phyloP scores from a whole-genome alignment of 2,888 invertebrate genomes.

The Epicampocera succincta region DNA sequence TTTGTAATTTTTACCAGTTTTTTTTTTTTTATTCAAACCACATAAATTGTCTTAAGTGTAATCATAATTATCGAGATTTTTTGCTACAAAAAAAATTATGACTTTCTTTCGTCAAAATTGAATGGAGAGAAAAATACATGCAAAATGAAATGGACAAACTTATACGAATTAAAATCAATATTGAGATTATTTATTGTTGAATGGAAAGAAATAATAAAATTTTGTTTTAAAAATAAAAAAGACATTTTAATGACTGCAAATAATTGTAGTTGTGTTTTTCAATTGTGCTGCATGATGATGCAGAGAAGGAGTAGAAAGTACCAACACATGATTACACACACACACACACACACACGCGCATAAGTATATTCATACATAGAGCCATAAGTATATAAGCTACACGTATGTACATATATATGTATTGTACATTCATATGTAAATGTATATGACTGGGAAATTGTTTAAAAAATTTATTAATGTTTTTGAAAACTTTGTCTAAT shows the following conservation, averaged over 20 bases:
- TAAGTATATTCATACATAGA: no score
- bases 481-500: no score
- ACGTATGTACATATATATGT: no score
- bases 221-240: constrained; percentile 26
- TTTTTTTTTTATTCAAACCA: constrained; percentile 30
- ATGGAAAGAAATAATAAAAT: constrained; percentile 1
- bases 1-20: constrained; percentile 8
- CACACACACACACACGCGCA: no score
- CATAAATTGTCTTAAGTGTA: constrained; percentile 63
- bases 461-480: no score
- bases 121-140: neutral
- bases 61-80: constrained; percentile 61
- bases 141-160: neutral
- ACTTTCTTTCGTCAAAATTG: constrained; percentile 59
- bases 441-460: no score
- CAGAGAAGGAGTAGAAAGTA: neutral
- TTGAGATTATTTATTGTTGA: neutral
- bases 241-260: constrained; percentile 42
- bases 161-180: constrained; percentile 19
- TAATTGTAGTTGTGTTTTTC: constrained; percentile 60
- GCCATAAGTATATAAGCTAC: no score
- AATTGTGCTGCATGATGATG: constrained; percentile 18
- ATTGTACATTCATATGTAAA: no score
- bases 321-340: neutral
- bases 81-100: constrained; percentile 18